Conservation (phyloP, 2,113 vertebrate species). For the Mobula hypostoma region DNA sequence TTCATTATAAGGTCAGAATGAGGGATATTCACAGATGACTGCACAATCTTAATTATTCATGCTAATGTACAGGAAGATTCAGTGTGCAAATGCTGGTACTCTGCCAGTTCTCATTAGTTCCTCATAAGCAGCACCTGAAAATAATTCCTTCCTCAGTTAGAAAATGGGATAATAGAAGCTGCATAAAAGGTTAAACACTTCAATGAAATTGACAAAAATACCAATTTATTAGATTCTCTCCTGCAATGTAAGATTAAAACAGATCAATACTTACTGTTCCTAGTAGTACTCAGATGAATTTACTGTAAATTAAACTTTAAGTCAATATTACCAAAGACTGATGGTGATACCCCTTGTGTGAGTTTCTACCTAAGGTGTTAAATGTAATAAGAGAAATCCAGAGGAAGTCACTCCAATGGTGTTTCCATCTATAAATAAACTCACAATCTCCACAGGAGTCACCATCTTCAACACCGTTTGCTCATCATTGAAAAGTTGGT, state of each 20-base stretch:
- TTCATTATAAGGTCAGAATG: too few species aligned
- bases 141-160: not conserved
- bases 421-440: too few species aligned
- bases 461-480: too few species aligned
- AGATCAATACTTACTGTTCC: not conserved
- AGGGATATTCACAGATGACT: too few species aligned
- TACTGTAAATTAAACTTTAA: not conserved
- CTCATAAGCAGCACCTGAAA: not conserved
- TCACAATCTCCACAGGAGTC: too few species aligned
- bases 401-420: too few species aligned
- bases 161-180: not conserved
- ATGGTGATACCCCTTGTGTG: not conserved
- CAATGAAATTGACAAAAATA: not conserved
- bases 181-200: not conserved
- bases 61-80: too few species aligned
- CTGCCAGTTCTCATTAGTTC: constrained; percentile 9
- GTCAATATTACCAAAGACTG: not conserved
- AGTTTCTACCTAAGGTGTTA: too few species aligned
- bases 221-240: not conserved
- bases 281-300: not conserved
- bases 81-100: not conserved
- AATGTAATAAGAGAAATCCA: too few species aligned
- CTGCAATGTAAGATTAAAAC: not conserved
- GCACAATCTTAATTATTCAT: too few species aligned
- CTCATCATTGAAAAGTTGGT: too few species aligned